Percentiles rank a stretch among this genome's conserved stretches.
Conservation (phyloP, 2,888 invertebrate species). For the Platycnemis pennipes region DNA sequence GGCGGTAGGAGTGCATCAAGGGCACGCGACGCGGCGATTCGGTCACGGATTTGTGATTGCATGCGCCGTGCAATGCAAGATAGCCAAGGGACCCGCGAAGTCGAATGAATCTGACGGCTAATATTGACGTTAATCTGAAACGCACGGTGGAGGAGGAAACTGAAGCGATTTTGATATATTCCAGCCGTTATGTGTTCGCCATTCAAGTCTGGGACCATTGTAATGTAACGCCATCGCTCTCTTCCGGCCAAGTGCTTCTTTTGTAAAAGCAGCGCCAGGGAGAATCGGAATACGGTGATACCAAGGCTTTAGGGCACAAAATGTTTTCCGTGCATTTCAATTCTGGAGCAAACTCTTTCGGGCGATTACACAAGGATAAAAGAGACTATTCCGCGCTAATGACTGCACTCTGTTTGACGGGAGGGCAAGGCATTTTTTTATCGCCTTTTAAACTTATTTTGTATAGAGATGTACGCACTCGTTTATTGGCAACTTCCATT, state of each 20-base stretch:
- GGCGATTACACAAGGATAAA: background rate
- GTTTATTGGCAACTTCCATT: background rate
- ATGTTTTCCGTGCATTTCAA: background rate
- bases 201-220: background rate
- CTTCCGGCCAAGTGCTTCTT: background rate
- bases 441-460: background rate
- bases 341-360: background rate
- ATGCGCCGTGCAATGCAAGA: background rate
- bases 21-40: background rate
- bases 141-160: background rate
- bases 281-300: background rate
- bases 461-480: background rate
- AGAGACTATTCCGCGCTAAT: background rate
- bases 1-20: background rate
- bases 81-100: background rate
- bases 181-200: background rate
- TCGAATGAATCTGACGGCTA: background rate
- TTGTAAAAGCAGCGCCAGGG: background rate
- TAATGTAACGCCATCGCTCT: background rate
- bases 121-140: background rate
- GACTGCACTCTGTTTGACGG: background rate
- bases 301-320: background rate
- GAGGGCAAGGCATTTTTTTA: background rate
- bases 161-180: background rate
- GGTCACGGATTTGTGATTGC: background rate